Evolutionary conservation across 2,113 vertebrate genomes (phyloP), one percentile per base, ranked within the genome.

Genomic region (Thunnus maccoyii): DNA sequence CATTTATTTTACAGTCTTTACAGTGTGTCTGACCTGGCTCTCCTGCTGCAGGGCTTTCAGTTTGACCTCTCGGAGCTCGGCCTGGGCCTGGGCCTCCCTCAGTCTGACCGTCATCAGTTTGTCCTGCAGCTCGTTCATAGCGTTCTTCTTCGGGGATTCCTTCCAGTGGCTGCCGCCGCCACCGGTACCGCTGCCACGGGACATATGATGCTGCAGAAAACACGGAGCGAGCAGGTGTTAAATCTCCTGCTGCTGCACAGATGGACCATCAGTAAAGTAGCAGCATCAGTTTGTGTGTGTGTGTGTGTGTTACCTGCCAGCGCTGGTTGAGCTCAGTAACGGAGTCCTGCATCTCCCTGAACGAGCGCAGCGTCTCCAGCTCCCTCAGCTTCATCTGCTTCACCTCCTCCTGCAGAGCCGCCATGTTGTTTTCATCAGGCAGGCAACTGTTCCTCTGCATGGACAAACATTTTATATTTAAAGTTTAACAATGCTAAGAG

Each of bases 391-490:
- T 97, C 84, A 97, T 93, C 18, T 96, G 96, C 87, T 97, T 97
- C 52, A 99, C 89, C 82, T 99, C 97, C 65, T 99, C 98, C 88
- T 98, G 97, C 72, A 99, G 92, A 64, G 91, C 93, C 0, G 95
- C 96, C 84, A 98, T 67, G 50, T 99, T 99, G 90, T 94, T 97
- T 93, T 99, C 98, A 2, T 99, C 97, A 0, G 98, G 97, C 78
- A 99, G 94, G 6, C 95, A 95, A 69, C 83, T 97, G 94, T 92
- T 97, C 88, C 94, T 93, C 98, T 99, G 91, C 4, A 90, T n/a
- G 25, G 18, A 30, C 22, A 62, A 73, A 58, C 14, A 51, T 25
- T 36, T 12, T 27, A 61, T 2, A 4, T 41, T 41, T 20, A 60
- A 62, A 62, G 22, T 15, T 78, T 18, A 68, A 1, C 20, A n/a